These are phyloP conservation scores for Leucopternis melanops DNA, from an alignment of 2,113 vertebrate genomes.

Conservation along the genomic window DNA sequence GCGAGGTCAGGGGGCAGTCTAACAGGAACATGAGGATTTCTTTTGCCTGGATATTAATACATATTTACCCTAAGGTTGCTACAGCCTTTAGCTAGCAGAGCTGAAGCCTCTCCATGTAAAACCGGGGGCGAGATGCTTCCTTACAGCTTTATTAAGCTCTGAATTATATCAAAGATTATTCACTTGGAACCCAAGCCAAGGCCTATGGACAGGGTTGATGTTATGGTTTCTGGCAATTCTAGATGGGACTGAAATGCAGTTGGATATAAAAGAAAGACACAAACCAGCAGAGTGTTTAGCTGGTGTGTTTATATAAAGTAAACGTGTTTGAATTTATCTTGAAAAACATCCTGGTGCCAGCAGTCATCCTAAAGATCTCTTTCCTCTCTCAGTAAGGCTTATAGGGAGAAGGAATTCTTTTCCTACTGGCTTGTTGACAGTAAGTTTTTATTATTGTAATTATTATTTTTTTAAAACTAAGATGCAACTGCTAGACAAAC, in stretches of 20 bases:
- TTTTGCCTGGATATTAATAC: neutral
- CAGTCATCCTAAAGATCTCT: neutral
- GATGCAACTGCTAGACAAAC: neutral
- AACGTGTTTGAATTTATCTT: neutral
- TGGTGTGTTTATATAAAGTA: neutral
- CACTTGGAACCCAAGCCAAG: neutral
- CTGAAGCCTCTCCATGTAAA: neutral
- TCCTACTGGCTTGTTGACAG: neutral
- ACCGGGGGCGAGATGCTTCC: neutral
- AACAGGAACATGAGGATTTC: neutral
- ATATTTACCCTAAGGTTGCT: neutral
- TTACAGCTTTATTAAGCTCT: neutral
- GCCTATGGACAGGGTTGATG: neutral
- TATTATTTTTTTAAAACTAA: neutral
- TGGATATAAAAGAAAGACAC: neutral
- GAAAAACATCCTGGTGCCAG: neutral
- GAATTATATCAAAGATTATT: neutral
- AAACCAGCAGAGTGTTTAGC: neutral
- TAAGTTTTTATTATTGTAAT: neutral
- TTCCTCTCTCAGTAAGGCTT: neutral
- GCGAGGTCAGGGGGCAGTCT: too few relatives aligned
- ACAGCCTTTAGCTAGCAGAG: neutral
- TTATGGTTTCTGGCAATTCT: conserved; percentile 29
- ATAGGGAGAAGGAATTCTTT: neutral
- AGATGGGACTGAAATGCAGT: neutral